Base-by-base conservation (phyloP, 2,113 vertebrate species). In the Osmerus mordax region DNA sequence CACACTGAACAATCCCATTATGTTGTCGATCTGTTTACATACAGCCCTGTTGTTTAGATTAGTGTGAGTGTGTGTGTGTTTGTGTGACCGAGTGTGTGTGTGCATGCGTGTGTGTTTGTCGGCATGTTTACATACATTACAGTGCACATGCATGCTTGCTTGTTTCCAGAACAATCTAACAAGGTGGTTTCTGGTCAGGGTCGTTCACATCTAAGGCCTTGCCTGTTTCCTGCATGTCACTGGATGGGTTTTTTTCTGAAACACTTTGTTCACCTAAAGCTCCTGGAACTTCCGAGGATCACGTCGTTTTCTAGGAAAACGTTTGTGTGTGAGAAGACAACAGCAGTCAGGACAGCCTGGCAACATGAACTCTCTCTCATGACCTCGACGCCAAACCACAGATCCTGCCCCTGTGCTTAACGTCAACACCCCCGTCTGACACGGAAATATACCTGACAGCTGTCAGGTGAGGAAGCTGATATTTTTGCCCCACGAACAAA, bases 1-100 rank as follows among this genome's bases (percentile, higher is more conserved):
- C 87, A 87, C 88, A 89, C 81, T 79, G 87, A 90, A 92, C 89
- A 91, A 89, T 91, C 87, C 89, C 87, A 91, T 92, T 91, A 91
- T 89, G 87, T 88, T 47, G 83, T 76, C 74, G 78, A 89, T 89
- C 86, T 91, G 88, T 90, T 90, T 91, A 88, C 86, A 88, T 88
- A 87, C 83, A 85, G 85, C 78, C 76, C 86, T 75, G 77, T 84
- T 84, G 84, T 89, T 91, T 89, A 87, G 82, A 89, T 89, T 89
- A 86, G 77, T 72, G 73, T 75, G 28, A 36, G 75, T 67, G 58
- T 11, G 29, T 29, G 75, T 67, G 58, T 11, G 29, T 29, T 16
- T 53, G 36, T 55, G 28, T 53, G 70, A 62, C n/a, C 13, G 29
- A 12, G 28, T 18, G 36, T n/a, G 61, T 68, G 19, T 68, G 36